Percentiles rank a stretch among this genome's conserved stretches.
Evolutionary conservation across 2,888 invertebrate species (phyloP).

Genomic region (Geophilus truncorum): DNA sequence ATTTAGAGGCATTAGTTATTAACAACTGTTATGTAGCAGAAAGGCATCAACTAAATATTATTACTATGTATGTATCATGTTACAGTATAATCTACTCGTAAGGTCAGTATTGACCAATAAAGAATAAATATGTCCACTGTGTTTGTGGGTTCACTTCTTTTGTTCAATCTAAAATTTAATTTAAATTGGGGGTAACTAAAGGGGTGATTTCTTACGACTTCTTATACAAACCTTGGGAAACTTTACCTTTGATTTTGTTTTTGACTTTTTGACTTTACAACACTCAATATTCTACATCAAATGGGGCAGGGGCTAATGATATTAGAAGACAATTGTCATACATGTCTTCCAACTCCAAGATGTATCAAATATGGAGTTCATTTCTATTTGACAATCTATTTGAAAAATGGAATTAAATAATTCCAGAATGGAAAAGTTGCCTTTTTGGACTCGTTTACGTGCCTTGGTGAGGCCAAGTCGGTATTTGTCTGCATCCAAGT

Average conservation of each 20-base stretch:
- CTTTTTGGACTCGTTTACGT: constrained; percentile 45
- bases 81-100: not conserved
- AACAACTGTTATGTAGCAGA: not conserved
- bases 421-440: not conserved
- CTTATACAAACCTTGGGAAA: not conserved
- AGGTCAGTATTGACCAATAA: not conserved
- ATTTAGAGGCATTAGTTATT: not conserved
- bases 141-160: not conserved
- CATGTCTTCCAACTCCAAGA: not conserved
- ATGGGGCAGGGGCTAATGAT: not conserved
- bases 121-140: not conserved
- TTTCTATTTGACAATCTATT: not conserved
- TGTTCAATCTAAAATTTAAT: not conserved
- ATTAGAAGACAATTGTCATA: not conserved
- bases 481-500: constrained; percentile 88
- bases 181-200: not conserved
- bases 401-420: not conserved
- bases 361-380: not conserved
- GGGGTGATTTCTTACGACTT: too few relatives aligned
- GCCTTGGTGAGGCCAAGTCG: constrained; percentile 95
- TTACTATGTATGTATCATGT: not conserved
- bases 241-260: not conserved
- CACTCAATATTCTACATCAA: not conserved
- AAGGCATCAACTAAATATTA: not conserved
- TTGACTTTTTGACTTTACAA: not conserved